Evolutionary conservation across 2,797 vertebrate genomes (phyloP), one percentile per base, ranked within the genome.

Genomic region (Semaprochilodus insignis): DNA sequence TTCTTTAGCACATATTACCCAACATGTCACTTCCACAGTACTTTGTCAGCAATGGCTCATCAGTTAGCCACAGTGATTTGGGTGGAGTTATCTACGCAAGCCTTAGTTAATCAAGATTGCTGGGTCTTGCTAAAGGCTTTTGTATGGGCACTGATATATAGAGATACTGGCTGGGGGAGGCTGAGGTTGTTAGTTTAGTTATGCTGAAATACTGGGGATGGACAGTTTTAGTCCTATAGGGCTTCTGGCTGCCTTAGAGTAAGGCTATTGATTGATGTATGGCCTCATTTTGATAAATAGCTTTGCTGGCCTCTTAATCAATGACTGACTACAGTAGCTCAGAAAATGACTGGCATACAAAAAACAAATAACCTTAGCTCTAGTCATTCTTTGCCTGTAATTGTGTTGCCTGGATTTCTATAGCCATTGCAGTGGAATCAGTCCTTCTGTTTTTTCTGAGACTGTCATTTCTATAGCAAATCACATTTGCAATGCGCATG

Each of bases 231-330:
- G 52, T 74, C 51, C 25, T 69, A 55, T 25, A 51, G 65, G 71
- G 25, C 80, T 48, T 78, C 55, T 78, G 79, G n/a, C 25, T 60
- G 59, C 72, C 14, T 65, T 66, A 67, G 59, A 80, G 15, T 74
- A 65, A 72, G 67, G 31, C 10, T 77, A 77, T 81, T 86, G 85
- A 86, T 81, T 86, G 85, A 83, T 83, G 69, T 70, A 62, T 83
- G 81, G 21, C 81, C 66, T 80, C 67, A 82, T 85, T 83, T 80
- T 83, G 25, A 72, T 85, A 82, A 76, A 72, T 81, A 76, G 81
- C 76, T 83, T 25, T 71, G 71, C 44, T 57, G n/a, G 70, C 59
- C 60, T 51, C 62, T 40, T 23, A 55, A n/a, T 69, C 57, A 23
- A 16, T 71, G 51, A 48, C 59, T 75, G 51, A 48, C 17, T 57